Base-by-base conservation (phyloP, 2,888 invertebrate genomes). In the Stenodema calcarata region DNA sequence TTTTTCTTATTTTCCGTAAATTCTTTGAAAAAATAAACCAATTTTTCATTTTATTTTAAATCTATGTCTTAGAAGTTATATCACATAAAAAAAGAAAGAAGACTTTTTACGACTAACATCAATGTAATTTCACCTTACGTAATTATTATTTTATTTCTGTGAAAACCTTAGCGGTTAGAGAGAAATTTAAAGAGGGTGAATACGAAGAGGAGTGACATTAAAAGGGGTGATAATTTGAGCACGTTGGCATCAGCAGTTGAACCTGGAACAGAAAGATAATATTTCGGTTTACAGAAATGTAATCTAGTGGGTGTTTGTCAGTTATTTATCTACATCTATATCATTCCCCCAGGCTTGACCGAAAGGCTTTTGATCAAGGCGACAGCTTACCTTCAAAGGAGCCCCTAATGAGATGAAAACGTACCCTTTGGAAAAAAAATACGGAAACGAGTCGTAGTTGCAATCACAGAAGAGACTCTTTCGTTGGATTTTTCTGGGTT, bases 11-110 rank as follows among this genome's bases (percentile, higher is more conserved):
- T 62, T 62, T 62, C 23, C 27, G 2, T 4, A 18, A 62, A 62
- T 62, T 62, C 23, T 82, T 84, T 73, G 84, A 44, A 84, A 84
- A 84, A 84, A 84, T 84, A 84, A 84, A 84, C 75, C 73, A 84
- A 73, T 73, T 70, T 82, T 44, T 44, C 73, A 73, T 23, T 73
- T 70, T 70, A 27, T 44, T 70, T 23, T 28, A 84, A 84, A 84
- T 9, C n/a, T 62, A 62, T 62, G 62, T 47, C 84, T 84, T 84
- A 84, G 47, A 75, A 54, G 30, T 73, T 70, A 84, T 84, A 70
- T 73, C 84, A 82, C 82, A 80, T 54, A 82, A 84, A 84, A n/a
- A 44, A 84, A 84, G 84, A 84, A 84, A 84, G 73, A 69, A 47
- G 44, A 73, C 41, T 23, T 23, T 62, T 62, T 54, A 73, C 42